phyloP scores from a whole-genome alignment of 2,113 vertebrate genomes.

The Pavo muticus region DNA sequence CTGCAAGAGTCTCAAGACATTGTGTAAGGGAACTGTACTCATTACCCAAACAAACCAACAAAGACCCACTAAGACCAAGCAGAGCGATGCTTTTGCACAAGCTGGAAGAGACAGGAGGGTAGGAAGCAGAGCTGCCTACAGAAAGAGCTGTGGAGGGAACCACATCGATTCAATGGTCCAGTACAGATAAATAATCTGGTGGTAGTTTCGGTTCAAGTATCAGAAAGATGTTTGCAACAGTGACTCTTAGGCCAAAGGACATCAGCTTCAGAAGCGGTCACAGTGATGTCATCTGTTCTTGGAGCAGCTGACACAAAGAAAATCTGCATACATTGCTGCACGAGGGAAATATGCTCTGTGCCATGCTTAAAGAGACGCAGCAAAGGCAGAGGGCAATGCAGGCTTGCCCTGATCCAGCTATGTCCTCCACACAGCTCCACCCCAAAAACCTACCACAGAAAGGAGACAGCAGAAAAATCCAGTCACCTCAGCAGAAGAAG shows the following conservation, averaged over 20 bases:
- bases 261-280: not conserved
- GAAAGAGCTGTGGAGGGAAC: not conserved
- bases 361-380: fast-evolving
- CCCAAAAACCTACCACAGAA: not conserved
- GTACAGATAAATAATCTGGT: not conserved
- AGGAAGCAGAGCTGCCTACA: not conserved
- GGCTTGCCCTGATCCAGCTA: not conserved
- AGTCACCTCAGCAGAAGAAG: not conserved
- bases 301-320: not conserved
- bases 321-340: fast-evolving
- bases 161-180: not conserved
- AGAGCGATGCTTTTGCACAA: not conserved
- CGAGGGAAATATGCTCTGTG: not conserved
- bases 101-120: not conserved
- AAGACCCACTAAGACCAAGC: not conserved
- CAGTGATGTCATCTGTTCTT: not conserved
- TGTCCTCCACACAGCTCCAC: not conserved
- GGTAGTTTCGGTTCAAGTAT: not conserved
- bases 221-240: not conserved
- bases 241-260: not conserved
- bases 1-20: not conserved
- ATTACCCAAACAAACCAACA: not conserved
- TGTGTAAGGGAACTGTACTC: not conserved
- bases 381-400: not conserved
- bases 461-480: not conserved